Percentiles rank a stretch among this genome's conserved stretches.
Evolutionary conservation across 2,113 vertebrate species (phyloP).

Genomic region (Hoplias malabaricus): DNA sequence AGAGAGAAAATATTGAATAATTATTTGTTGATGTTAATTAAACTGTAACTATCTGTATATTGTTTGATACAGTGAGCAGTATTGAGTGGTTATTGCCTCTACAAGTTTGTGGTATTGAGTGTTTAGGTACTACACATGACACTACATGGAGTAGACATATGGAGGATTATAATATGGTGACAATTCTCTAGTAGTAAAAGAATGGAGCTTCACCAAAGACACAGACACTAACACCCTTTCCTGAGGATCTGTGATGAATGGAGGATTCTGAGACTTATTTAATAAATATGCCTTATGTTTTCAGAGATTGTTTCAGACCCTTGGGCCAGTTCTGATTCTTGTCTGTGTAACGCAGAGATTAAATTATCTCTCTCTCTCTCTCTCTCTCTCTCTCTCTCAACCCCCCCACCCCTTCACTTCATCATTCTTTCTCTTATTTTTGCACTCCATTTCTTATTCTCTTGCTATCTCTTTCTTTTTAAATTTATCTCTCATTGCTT

Average conservation of each 20-base stretch:
- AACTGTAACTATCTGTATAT: too few relatives aligned
- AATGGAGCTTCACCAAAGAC: neutral
- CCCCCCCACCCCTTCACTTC: neutral
- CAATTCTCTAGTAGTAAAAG: neutral
- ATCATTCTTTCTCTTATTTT: too few relatives aligned
- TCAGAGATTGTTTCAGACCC: neutral
- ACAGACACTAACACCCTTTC: neutral
- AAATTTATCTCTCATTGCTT: too few relatives aligned
- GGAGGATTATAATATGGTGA: neutral
- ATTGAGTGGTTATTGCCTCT: too few relatives aligned
- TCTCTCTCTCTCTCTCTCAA: neutral
- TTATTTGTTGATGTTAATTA: too few relatives aligned
- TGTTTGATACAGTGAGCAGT: too few relatives aligned
- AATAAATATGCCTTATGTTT: neutral
- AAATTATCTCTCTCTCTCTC: slow-evolving; percentile 17
- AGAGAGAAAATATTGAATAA: too few relatives aligned
- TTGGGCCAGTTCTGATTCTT: neutral
- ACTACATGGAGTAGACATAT: too few relatives aligned
- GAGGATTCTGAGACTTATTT: neutral
- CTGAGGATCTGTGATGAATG: neutral
- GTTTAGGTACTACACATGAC: too few relatives aligned
- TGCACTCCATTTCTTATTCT: too few relatives aligned
- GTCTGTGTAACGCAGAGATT: slow-evolving; percentile 20
- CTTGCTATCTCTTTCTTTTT: neutral
- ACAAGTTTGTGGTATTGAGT: too few relatives aligned